These are phyloP conservation scores for Bostrychus sinensis DNA, from an alignment of 2,113 vertebrate species.

Conservation along the genomic window DNA sequence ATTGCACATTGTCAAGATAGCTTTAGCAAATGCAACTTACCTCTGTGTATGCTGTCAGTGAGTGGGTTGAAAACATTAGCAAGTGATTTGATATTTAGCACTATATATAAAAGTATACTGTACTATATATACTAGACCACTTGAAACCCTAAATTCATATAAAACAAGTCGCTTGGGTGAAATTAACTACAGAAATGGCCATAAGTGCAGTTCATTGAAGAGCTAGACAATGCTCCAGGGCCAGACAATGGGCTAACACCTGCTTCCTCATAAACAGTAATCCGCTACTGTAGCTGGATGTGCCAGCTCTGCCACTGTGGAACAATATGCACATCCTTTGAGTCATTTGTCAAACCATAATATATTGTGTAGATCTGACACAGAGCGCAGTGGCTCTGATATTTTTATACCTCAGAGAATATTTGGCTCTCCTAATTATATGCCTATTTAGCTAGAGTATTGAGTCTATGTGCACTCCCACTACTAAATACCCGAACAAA, in stretches of 20 bases:
- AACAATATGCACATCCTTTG: neutral
- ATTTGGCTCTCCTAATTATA: no score
- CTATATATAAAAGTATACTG: no score
- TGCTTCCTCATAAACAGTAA: slow-evolving; percentile 69
- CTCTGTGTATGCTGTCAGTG: no score
- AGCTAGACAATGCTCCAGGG: slow-evolving; percentile 9
- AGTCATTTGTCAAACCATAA: neutral
- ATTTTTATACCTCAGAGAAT: neutral
- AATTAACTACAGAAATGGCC: neutral
- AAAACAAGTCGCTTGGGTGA: neutral
- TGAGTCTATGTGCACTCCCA: no score
- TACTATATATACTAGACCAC: neutral
- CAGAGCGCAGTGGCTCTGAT: neutral
- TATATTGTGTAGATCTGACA: neutral
- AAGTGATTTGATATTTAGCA: no score
- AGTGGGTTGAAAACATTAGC: no score
- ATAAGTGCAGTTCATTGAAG: neutral
- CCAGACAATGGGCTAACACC: slow-evolving; percentile 58
- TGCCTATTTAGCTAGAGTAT: no score
- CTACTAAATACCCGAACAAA: no score
- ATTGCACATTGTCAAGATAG: no score
- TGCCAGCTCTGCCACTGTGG: neutral
- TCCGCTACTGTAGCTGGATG: slow-evolving; percentile 4
- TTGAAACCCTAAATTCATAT: neutral
- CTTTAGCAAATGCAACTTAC: no score